Base-by-base conservation (phyloP, 92 coral and sea anemone genomes). In the Bergia sp. region DNA sequence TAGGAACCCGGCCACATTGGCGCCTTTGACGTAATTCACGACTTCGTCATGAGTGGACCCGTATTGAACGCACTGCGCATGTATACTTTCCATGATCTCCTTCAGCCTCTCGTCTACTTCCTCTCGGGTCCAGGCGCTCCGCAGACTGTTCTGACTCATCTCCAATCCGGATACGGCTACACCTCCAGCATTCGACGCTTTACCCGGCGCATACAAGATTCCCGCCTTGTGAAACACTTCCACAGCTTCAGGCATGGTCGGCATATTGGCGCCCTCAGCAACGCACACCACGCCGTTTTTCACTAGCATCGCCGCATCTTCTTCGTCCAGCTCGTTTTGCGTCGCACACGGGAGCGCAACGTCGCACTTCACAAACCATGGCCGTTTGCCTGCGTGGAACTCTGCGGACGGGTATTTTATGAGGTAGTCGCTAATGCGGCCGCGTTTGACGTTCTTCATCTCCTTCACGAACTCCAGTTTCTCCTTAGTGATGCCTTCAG, bases 81-180 rank as follows among this genome's bases (percentile, higher is more conserved):
- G 94, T 82, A 90, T 94, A 77, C 92, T 93, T 38, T 95, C 98
- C 98, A 95, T 95, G 91, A 95, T 95, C 91, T 95, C 98, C 57
- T 95, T 96, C 67, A 95, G 93, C 44, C 95, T 89, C 79, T 95
- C 98, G 18, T 95, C 95, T 36, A 95, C 98, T 13, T 91, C 98
- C 77, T 94, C 94, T 37, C 98, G 94, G 43, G 92, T 93, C 98
- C 98, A 95, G 73, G 96, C 90, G 77, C 94, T 92, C 82, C 98
- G 96, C 50, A 92, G 91, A 69, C 98, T 95, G 91, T 95, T 95
- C 79, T 95, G 98, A 12, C 96, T 92, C 98, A 95, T 95, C 86
- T 95, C 98, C 88, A 95, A 86, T n/a, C 98, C 98, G 6, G 98
- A 95, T n/a, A 95, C 98, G 7, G 98, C 98, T 84, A 95, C 98